Conservation (phyloP, 1,140 invertebrate species). For the Battus philenor region DNA sequence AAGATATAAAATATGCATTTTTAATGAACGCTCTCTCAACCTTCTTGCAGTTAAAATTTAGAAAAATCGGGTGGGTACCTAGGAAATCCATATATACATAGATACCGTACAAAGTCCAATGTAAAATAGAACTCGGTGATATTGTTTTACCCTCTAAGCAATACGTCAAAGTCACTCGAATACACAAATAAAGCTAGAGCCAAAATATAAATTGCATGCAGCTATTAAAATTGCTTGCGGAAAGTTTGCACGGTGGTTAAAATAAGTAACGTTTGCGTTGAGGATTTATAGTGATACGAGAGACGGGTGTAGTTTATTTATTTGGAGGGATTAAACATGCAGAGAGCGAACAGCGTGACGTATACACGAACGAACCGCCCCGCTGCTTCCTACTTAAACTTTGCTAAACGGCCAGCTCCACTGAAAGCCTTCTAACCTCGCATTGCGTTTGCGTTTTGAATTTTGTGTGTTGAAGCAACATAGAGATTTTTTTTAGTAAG, state of each 20-base stretch:
- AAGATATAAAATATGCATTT: neutral
- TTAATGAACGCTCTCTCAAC: too few species aligned
- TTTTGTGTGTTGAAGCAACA: conserved; percentile 50
- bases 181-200: conserved; percentile 3
- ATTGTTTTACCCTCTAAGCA: neutral
- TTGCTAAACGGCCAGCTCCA: conserved; percentile 57
- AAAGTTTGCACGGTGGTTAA: conserved; percentile 25
- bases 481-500: conserved; percentile 26
- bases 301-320: conserved; percentile 59
- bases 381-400: conserved; percentile 60
- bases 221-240: conserved; percentile 12
- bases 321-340: conserved; percentile 59
- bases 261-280: conserved; percentile 53
- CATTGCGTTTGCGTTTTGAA: conserved; percentile 38
- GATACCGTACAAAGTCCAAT: neutral
- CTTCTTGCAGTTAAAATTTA: too few species aligned
- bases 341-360: conserved; percentile 42
- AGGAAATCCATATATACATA: neutral
- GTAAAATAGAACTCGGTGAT: neutral
- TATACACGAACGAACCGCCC: conserved; percentile 35
- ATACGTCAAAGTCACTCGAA: neutral
- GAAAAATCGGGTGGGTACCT: neutral
- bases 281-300: conserved; percentile 54
- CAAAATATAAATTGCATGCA: conserved; percentile 1
- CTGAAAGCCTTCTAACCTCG: conserved; percentile 62